Evolutionary conservation across 2,888 invertebrate genomes (phyloP), one percentile per base, ranked within the genome.

Genomic region (Drosophila ezoana): DNA sequence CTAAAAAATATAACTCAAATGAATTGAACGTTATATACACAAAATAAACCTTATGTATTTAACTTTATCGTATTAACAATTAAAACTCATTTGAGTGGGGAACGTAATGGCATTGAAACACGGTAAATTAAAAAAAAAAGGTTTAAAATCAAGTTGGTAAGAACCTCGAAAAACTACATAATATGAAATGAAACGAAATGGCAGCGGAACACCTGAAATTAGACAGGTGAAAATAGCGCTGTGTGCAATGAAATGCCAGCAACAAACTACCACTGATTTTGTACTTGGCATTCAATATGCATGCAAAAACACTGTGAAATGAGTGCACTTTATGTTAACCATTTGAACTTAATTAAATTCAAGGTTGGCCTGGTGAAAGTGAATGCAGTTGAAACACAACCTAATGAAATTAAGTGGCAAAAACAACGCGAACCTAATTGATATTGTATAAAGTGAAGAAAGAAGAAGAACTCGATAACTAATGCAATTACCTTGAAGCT

Each of bases 401-500:
- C 28, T 23, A 45, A 18, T 38, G 5, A 40, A 62, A 23, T 33
- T 6, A 56, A 41, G 37, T 14, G 8, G n/a, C 28, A 51, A 51
- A 28, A 3, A 18, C 28, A 57, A 40, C 10, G 23, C 10, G 20
- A 40, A 33, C 14, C 10, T 10, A 53, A 41, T 41, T 32, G 10
- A 20, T 28, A n/a, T n/a, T n/a, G n/a, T n/a, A 8, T 8, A 23
- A 37, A 35, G 51, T 13, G 23, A 57, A 23, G 5, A 14, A 16
- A 9, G 13, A 32, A 32, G 16, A 33, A 16, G 9, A 23, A 13
- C 10, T 18, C 16, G 48, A 52, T 52, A 40, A 51, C 32, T 44
- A 45, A 28, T 68, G 40, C 45, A 45, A 58, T 68, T 51, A 51
- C 40, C 16, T 35, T 43, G 16, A 49, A 32, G 20, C 32, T 33